Evolutionary conservation across 2,113 vertebrate genomes (phyloP), one percentile per base, ranked within the genome.

Genomic region (Stictonetta naevosa): DNA sequence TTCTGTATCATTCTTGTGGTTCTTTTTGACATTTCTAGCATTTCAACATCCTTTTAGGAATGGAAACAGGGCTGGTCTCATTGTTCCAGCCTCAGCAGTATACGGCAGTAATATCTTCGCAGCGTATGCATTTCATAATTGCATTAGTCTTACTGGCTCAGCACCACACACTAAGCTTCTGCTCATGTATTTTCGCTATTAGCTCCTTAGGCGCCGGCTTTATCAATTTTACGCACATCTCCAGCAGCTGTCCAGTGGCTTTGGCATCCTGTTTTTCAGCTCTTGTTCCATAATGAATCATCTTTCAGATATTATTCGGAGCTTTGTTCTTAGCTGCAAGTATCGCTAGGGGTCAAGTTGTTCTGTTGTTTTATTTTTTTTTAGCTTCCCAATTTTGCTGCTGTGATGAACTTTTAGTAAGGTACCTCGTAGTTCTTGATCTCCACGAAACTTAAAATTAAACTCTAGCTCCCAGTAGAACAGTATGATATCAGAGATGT

Each of bases 251-350:
- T 44, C 85, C 72, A 28, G 60, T 22, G 64, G 86, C 62, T 94
- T 90, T 86, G 95, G 56, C 69, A 81, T 96, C 44, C 58, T 94
- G 21, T 25, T 69, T 75, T 73, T 66, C 80, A 93, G 64, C 84
- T 76, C 84, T 73, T 89, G 66, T 84, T 91, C 69, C 60, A 21
- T 88, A 36, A 78, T 78, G 53, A 92, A n/a, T 92, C 67, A 22
- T 83, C 71, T 95, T 90, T n/a, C 59, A 60, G 69, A n/a, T 94
- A 33, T 78, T 86, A 86, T 33, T 81, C 40, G 40, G 69, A 88
- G 80, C 88, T 89, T 42, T 31, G 38, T 40, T 90, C 48, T 88
- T 88, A 72, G 78, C 75, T 92, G 86, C 58, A 46, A 33, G 4
- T 36, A 12, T 72, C 64, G 56, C 55, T 78, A 5, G 76, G 48